Conservation (phyloP, 2,888 invertebrate genomes). For the Cremastinae sp. region DNA sequence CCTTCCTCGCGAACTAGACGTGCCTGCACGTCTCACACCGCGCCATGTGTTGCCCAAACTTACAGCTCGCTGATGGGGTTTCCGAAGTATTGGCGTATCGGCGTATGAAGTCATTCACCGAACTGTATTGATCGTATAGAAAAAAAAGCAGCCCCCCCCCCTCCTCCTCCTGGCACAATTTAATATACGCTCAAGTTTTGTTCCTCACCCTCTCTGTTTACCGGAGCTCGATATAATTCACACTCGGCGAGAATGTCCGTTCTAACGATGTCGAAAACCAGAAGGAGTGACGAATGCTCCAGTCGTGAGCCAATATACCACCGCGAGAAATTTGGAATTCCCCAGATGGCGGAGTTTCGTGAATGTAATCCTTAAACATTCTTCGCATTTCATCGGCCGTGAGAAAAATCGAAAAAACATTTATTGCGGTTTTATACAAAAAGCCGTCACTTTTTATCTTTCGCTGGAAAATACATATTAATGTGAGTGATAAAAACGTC, state of each 20-base stretch:
- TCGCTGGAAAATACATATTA: too few species aligned
- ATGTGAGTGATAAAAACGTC: too few species aligned
- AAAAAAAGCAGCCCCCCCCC: slow-evolving; percentile 4
- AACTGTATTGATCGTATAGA: background rate
- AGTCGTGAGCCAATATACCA: slow-evolving; percentile 48
- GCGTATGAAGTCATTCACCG: slow-evolving; percentile 15
- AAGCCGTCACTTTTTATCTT: background rate
- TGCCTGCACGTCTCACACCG: slow-evolving; percentile 45
- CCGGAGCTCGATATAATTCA: slow-evolving; percentile 14
- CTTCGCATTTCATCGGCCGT: background rate
- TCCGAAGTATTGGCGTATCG: slow-evolving; percentile 46
- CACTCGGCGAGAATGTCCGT: background rate
- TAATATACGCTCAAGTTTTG: background rate
- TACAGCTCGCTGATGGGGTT: slow-evolving; percentile 36
- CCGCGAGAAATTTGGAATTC: slow-evolving; percentile 27
- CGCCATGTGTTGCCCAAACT: slow-evolving; percentile 64
- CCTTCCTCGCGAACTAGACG: slow-evolving; percentile 50
- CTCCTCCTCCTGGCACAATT: too few species aligned
- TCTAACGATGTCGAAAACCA: slow-evolving; percentile 31
- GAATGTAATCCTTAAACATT: slow-evolving; percentile 5
- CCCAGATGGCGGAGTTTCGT: slow-evolving; percentile 33
- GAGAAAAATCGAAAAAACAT: background rate
- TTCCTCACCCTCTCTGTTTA: slow-evolving; percentile 7
- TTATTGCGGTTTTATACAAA: slow-evolving; percentile 2
- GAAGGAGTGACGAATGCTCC: slow-evolving; percentile 37